Percentiles rank a stretch among this genome's conserved stretches.
Conservation (phyloP, 2,797 vertebrate species). For the Acestrorhynchus altus region DNA sequence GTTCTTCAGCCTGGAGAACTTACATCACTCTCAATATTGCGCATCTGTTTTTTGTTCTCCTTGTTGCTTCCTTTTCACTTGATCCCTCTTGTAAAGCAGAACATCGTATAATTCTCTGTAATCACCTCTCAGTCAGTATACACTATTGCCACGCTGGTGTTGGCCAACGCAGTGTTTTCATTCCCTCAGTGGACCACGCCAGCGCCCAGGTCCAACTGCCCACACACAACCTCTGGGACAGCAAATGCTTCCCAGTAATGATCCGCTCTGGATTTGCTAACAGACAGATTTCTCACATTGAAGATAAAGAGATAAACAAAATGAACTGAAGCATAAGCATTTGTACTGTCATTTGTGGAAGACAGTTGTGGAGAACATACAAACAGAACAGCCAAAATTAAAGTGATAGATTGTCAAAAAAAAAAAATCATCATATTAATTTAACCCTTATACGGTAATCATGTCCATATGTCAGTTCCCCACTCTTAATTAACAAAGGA, state of each 20-base stretch:
- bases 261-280: neutral
- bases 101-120: neutral
- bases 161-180: conserved; percentile 4
- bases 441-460: too few relatives aligned
- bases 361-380: neutral
- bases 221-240: neutral
- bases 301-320: neutral
- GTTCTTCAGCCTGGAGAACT: neutral
- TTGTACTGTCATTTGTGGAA: neutral
- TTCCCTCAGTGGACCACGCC: neutral
- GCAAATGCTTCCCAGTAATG: neutral
- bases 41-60: neutral
- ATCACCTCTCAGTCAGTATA: neutral
- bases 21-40: neutral
- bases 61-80: neutral
- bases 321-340: too few relatives aligned
- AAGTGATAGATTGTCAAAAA: too few relatives aligned
- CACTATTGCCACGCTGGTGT: neutral
- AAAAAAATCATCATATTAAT: too few relatives aligned
- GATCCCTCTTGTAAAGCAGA: conserved; percentile 3
- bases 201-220: neutral
- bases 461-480: too few relatives aligned
- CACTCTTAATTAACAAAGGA: too few relatives aligned
- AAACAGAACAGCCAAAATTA: neutral
- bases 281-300: neutral